phyloP scores from a whole-genome alignment of 2,797 vertebrate species.

The Choloepus didactylus region DNA sequence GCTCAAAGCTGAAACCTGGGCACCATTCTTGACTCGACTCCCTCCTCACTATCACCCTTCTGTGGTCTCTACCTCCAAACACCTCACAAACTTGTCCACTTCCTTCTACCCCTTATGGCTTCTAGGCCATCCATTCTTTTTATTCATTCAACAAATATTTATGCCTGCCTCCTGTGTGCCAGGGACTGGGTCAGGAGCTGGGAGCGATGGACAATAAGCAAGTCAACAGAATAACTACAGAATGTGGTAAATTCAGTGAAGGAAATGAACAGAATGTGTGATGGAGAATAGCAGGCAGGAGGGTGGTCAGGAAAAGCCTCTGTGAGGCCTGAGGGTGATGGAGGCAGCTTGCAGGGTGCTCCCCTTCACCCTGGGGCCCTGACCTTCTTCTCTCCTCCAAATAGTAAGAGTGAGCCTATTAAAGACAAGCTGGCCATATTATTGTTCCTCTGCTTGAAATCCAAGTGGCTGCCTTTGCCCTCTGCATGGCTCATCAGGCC shows the following conservation, averaged over 20 bases:
- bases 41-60: neutral
- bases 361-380: neutral
- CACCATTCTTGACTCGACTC: neutral
- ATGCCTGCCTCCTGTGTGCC: neutral
- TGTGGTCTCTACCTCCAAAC: neutral
- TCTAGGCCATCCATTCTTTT: neutral
- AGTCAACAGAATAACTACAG: neutral
- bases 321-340: neutral
- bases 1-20: neutral
- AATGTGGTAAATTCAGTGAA: neutral
- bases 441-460: neutral
- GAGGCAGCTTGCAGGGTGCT: neutral
- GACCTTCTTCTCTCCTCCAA: neutral
- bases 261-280: neutral
- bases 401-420: neutral
- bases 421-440: neutral
- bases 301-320: neutral
- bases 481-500: neutral
- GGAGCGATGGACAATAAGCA: neutral
- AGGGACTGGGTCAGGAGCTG: neutral
- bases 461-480: neutral
- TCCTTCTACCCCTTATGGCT: neutral
- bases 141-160: neutral
- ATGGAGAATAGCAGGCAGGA: neutral
- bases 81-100: neutral